Conservation (phyloP, 2,888 invertebrate genomes). For the Cataglyphis rosenhaueri region DNA sequence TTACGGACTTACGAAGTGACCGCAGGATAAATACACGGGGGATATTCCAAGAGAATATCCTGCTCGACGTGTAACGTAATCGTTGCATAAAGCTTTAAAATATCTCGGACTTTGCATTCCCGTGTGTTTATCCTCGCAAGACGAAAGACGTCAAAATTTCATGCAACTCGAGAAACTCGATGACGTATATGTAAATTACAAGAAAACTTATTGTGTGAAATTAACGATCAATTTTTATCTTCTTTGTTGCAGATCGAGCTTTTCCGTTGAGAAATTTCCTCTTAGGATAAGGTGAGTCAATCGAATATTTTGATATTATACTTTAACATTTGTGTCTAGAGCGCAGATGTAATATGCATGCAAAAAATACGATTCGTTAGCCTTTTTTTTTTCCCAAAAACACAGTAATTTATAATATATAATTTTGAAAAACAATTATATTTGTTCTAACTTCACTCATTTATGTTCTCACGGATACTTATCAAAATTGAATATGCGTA, state of each 20-base stretch:
- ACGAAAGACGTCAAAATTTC: slow-evolving; percentile 9
- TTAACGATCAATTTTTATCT: not conserved
- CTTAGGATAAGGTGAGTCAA: slow-evolving; percentile 31
- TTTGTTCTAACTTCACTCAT: not conserved
- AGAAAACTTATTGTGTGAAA: slow-evolving; percentile 8
- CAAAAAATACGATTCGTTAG: not conserved
- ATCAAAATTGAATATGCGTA: not conserved
- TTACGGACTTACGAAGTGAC: slow-evolving; percentile 55
- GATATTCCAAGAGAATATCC: slow-evolving; percentile 58
- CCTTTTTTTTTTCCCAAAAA: not conserved
- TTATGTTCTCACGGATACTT: slow-evolving; percentile 16
- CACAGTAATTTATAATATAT: not conserved
- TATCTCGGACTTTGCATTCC: slow-evolving; percentile 50
- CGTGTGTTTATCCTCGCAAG: not conserved
- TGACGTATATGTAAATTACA: not conserved
- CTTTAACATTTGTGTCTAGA: not conserved
- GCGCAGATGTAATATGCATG: not conserved
- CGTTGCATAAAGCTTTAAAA: slow-evolving; percentile 55
- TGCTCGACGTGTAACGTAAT: slow-evolving; percentile 17
- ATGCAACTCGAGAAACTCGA: not conserved
- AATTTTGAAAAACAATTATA: slow-evolving; percentile 6
- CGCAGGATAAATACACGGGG: slow-evolving; percentile 59
- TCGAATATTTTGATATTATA: not conserved
- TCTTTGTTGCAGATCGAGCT: slow-evolving; percentile 38
- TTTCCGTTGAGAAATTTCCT: not conserved